Base-by-base conservation (phyloP, 2,113 vertebrate species). In the Indicator maculatus region DNA sequence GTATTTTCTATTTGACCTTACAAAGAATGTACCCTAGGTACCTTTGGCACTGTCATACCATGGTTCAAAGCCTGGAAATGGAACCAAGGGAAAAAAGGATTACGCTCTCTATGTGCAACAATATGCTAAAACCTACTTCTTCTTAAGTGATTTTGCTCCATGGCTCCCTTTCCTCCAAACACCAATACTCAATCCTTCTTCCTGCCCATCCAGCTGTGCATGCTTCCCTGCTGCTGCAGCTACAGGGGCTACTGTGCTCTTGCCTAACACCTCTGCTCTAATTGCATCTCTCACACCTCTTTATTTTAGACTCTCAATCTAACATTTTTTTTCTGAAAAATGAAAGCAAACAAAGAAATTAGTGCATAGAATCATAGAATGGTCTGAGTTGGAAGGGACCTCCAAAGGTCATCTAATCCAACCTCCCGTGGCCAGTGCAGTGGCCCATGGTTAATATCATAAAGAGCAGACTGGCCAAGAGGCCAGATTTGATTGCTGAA, bases 191-290 rank as follows among this genome's bases (percentile, higher is more conserved):
- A 30, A 1, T n/a, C 44, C 80, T 67, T 88, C 27, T 38, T 71
- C 56, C 47, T 36, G 56, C 45, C 33, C 23, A 53, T 6, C 13
- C 0, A 4, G 44, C 20, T 0, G 0, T 1, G 65, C 11, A 52
- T 0, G 0, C 8, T 16, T 30, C 33, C 59, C 38, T 0, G 1
- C 45, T 36, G 58, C 38, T 65, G 61, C 81, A 85, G 83, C 70
- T 61, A 44, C 67, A 64, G 53, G 28, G 26, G 36, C 64, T 72
- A 7, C 47, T 23, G n/a, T 0, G 1, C 71, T 60, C 69, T 50
- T 2, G 1, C 24, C 69, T 12, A 27, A 70, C 50, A 55, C 38
- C 60, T 52, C 83, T 73, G 44, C 74, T 65, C 71, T 59, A 45
- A 50, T 17, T 0, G 0, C 63, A 47, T 44, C 12, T 67, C 30